Evolutionary conservation across 2,888 invertebrate genomes (phyloP).

Genomic region (Boloria euphrosyne): DNA sequence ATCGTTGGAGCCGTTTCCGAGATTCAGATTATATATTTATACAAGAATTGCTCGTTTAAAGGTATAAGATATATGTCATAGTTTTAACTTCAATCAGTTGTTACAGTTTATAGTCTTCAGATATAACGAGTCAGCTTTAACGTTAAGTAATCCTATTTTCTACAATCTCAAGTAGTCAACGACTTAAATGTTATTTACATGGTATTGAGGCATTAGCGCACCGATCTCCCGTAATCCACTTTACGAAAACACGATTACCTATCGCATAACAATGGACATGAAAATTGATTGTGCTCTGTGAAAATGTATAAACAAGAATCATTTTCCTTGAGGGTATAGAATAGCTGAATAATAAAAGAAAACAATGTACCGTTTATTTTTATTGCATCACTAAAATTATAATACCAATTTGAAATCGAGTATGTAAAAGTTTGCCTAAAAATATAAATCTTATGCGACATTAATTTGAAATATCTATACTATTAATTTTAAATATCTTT

Average conservation of each 20-base stretch:
- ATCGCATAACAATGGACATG: conserved; percentile 39
- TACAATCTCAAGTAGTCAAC: conserved; percentile 36
- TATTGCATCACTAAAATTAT: conserved; percentile 19
- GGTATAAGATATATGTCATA: too few relatives aligned
- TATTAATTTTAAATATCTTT: neutral
- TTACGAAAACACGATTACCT: conserved; percentile 38
- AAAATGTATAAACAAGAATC: conserved; percentile 25
- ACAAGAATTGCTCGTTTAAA: too few relatives aligned
- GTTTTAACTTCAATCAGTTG: neutral
- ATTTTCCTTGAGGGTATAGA: conserved; percentile 24
- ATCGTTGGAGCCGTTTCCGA: too few relatives aligned
- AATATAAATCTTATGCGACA: conserved; percentile 11
- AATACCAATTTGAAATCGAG: conserved; percentile 8
- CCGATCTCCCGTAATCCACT: conserved; percentile 40
- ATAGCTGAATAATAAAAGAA: conserved; percentile 17
- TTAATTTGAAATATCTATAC: conserved; percentile 4
- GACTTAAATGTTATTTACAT: conserved; percentile 42
- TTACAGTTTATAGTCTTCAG: conserved; percentile 2
- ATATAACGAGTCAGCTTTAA: conserved; percentile 14
- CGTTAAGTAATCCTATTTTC: conserved; percentile 36
- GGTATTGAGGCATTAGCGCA: conserved; percentile 38
- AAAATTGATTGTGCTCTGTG: conserved; percentile 36
- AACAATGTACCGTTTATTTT: conserved; percentile 12
- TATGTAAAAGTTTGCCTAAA: conserved; percentile 10
- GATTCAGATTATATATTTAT: too few relatives aligned